Percentiles rank a stretch among this genome's conserved stretches.
phyloP scores from a whole-genome alignment of 2,113 vertebrate species.

The Trogon surrucura region DNA sequence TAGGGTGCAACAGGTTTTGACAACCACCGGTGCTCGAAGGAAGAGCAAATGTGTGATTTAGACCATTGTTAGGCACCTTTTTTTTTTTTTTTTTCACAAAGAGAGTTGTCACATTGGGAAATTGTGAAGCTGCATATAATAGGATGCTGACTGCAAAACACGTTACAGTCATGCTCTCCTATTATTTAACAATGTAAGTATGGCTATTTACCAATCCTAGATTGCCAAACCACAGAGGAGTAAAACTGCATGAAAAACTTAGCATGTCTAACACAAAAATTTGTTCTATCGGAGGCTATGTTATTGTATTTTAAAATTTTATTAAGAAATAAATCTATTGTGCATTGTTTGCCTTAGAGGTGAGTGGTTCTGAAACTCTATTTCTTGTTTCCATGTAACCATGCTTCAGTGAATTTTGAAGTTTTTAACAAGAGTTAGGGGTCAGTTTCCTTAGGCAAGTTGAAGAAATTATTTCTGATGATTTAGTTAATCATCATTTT shows the following conservation, averaged over 20 bases:
- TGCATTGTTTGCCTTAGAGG: neutral
- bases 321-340: neutral
- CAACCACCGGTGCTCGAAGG: neutral
- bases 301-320: neutral
- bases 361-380: neutral
- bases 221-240: neutral
- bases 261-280: neutral
- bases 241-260: neutral
- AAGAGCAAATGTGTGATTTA: slow-evolving; percentile 35
- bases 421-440: neutral
- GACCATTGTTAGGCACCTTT: neutral
- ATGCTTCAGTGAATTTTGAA: neutral
- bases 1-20: slow-evolving; percentile 40
- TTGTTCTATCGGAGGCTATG: neutral
- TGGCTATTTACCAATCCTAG: neutral
- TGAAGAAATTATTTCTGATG: neutral
- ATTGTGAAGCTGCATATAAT: neutral
- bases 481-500: neutral
- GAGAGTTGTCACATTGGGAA: slow-evolving; percentile 30
- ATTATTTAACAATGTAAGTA: neutral
- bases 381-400: neutral
- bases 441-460: neutral
- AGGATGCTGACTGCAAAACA: neutral
- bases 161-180: neutral
- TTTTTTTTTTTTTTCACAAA: neutral